Conservation (phyloP, 2,797 vertebrate species). For the Sitta carolinensis region DNA sequence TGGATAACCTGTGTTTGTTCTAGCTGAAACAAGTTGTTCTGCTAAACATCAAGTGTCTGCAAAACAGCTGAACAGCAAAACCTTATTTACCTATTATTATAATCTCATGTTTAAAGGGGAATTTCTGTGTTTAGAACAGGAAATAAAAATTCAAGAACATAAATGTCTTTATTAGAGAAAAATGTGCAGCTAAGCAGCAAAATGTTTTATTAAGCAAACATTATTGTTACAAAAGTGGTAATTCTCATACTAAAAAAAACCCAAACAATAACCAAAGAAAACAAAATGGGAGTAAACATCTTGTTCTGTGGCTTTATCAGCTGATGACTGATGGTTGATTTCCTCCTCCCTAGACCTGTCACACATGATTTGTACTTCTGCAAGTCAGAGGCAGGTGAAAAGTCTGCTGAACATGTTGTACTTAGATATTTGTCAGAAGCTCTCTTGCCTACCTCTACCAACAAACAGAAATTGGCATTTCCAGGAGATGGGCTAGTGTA, state of each 20-base stretch:
- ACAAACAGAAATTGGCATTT: not conserved
- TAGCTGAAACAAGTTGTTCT: not conserved
- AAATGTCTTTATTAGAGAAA: not conserved
- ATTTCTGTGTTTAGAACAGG: not conserved
- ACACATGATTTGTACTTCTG: not conserved
- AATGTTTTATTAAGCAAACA: not conserved
- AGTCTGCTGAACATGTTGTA: not conserved
- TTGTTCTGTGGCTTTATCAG: not conserved
- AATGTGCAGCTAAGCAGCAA: not conserved
- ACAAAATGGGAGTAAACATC: not conserved
- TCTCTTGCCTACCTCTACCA: not conserved
- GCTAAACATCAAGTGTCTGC: not conserved
- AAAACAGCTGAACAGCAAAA: not conserved
- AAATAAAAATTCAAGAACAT: not conserved
- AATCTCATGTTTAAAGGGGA: not conserved
- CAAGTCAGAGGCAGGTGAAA: not conserved
- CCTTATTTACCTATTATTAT: not conserved
- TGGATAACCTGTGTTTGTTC: not conserved
- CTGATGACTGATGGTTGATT: not conserved
- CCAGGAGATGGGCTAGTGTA: not conserved
- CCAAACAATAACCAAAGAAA: not conserved
- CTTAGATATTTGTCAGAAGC: not conserved
- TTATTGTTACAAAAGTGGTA: not conserved
- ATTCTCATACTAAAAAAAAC: not conserved
- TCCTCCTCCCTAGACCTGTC: not conserved